phyloP scores from a whole-genome alignment of 30 jellyfish, hydroid and myxozoan species.

The Cassiopea andromeda region DNA sequence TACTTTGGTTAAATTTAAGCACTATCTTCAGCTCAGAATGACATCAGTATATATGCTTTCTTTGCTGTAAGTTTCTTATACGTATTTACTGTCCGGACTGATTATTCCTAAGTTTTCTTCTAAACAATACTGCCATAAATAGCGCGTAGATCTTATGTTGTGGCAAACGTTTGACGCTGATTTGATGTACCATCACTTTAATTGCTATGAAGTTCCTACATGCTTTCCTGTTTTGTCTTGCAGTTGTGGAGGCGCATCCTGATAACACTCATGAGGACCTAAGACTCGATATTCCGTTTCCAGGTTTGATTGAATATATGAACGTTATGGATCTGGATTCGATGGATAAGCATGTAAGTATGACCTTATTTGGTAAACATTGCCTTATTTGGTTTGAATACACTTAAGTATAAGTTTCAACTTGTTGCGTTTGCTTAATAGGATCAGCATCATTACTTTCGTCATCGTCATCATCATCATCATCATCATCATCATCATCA shows the following conservation, averaged over 20 bases:
- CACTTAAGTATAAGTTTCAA: not conserved
- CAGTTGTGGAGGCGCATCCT: constrained; percentile 94
- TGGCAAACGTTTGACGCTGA: too few species aligned
- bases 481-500: not conserved
- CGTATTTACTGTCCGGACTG: too few species aligned
- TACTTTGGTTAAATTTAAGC: too few species aligned
- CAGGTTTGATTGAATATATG: constrained; percentile 75
- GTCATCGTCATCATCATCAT: not conserved
- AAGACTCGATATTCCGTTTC: constrained; percentile 86
- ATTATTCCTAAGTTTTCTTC: too few species aligned
- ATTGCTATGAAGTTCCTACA: not conserved
- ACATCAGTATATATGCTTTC: too few species aligned
- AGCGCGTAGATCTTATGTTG: too few species aligned
- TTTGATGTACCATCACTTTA: too few species aligned
- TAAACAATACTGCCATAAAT: too few species aligned
- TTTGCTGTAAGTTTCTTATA: too few species aligned
- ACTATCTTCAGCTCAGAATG: too few species aligned
- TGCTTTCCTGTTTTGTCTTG: not conserved
- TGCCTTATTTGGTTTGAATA: not conserved
- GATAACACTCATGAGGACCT: constrained; percentile 85
- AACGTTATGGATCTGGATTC: constrained; percentile 65
- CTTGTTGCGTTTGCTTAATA: too few species aligned
- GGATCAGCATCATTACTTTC: not conserved
- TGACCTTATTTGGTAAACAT: not conserved
- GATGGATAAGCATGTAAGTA: constrained; percentile 74